Conservation (phyloP, 2,113 vertebrate genomes). For the Astatoreochromis straeleni region DNA sequence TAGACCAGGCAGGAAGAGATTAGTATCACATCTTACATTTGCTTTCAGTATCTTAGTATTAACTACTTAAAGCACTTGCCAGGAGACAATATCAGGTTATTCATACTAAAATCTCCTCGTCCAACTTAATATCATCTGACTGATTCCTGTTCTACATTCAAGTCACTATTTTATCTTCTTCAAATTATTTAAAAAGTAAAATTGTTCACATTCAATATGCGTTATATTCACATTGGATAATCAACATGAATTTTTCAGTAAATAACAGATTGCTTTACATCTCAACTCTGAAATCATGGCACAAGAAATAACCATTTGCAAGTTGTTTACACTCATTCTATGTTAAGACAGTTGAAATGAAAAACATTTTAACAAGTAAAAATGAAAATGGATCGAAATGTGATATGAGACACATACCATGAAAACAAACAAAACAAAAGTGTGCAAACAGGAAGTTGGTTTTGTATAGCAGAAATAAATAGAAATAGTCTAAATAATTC, state of each 20-base stretch:
- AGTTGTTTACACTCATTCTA: background rate
- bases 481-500: background rate
- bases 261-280: background rate
- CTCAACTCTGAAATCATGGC: background rate
- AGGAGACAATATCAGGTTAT: background rate
- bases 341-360: accelerated
- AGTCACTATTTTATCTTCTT: background rate
- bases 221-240: background rate
- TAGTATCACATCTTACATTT: background rate
- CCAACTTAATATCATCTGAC: background rate
- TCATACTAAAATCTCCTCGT: background rate
- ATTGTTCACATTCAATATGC: background rate
- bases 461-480: background rate
- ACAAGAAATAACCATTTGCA: background rate
- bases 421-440: background rate
- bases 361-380: background rate
- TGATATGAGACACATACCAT: background rate
- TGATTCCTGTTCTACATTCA: background rate
- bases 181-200: background rate
- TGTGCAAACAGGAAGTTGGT: accelerated
- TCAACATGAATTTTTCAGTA: background rate
- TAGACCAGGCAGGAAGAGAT: background rate
- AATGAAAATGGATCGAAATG: accelerated
- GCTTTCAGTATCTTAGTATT: background rate
- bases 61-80: background rate